Base-by-base conservation (phyloP, 2,888 invertebrate genomes). In the Aleiodes testaceus region DNA sequence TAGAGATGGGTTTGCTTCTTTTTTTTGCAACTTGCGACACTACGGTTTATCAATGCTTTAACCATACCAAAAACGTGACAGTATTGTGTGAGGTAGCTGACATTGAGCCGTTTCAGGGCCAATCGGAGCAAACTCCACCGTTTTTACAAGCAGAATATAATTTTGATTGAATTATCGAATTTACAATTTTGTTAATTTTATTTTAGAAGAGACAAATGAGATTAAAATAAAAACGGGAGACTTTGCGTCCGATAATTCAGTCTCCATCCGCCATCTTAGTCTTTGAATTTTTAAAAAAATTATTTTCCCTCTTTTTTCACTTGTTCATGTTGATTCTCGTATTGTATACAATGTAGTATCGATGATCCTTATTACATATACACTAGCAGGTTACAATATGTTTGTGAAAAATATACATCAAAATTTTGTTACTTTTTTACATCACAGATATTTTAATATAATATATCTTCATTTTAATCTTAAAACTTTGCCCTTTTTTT, bases 401-500 rank as follows among this genome's bases (percentile, higher is more conserved):
- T 82, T 87, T 86, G 87, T 86, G 87, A 87, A 87, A 87, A 87
- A 87, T 87, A 87, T 87, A 87, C 87, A 87, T 87, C 85, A 85
- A 87, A 87, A 87, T 86, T 87, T 87, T 86, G 86, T 87, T 87
- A 86, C 83, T 86, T 87, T 84, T 86, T 85, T 87, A 87, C 86
- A 87, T 87, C 87, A 87, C 87, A 87, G 87, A 87, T 87, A 87
- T 86, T 87, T 87, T 86, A 86, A 87, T 87, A 87, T 86, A 86
- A 85, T 86, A 86, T 86, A 85, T 85, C 80, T 82, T 85, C 82
- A 82, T 76, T 80, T 82, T 83, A 83, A 83, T 84, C 81, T 84
- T 85, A 84, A 85, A 84, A 84, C 81, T 84, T 82, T 84, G 72
- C 81, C 81, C 72, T 70, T 72, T 72, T 68, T 63, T 70, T 53